Evolutionary conservation across 2,113 vertebrate genomes (phyloP).

Genomic region (Callocephalon fimbriatum): DNA sequence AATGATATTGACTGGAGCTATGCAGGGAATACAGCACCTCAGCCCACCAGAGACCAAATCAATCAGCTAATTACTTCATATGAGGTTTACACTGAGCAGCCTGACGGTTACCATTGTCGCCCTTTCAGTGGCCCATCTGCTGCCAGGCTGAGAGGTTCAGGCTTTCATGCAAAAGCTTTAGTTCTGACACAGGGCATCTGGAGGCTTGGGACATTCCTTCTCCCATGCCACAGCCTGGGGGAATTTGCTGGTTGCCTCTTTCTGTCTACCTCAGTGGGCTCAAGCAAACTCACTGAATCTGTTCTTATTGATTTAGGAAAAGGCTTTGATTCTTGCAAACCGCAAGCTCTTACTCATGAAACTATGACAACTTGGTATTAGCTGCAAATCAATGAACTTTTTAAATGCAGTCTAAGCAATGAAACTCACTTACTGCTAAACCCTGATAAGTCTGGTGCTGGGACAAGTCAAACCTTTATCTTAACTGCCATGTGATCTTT

Average conservation of each 20-base stretch:
- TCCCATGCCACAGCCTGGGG: not conserved
- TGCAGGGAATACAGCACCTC: not conserved
- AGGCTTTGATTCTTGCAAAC: conserved; percentile 81
- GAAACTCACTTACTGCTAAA: conserved; percentile 72
- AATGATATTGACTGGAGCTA: rapidly evolving
- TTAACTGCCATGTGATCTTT: conserved; percentile 77
- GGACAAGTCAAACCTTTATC: conserved; percentile 77
- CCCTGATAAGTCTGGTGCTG: conserved; percentile 74
- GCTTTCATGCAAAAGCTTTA: not conserved
- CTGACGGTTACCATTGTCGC: not conserved
- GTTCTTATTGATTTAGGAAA: conserved; percentile 78
- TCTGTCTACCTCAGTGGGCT: conserved; percentile 26
- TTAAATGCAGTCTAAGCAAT: conserved; percentile 75
- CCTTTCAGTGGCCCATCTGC: not conserved
- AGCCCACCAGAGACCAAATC: not conserved
- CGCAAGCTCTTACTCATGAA: conserved; percentile 76
- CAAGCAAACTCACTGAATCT: conserved; percentile 70
- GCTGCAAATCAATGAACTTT: conserved; percentile 85
- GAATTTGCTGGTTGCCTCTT: conserved; percentile 12
- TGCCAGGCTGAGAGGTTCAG: not conserved
- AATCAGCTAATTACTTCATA: not conserved
- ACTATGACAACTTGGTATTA: conserved; percentile 84
- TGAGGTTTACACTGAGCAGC: not conserved
- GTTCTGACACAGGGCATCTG: not conserved
- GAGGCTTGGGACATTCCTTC: not conserved